Conservation (phyloP, 1,140 invertebrate species). For the Neoseiulus cucumeris region DNA sequence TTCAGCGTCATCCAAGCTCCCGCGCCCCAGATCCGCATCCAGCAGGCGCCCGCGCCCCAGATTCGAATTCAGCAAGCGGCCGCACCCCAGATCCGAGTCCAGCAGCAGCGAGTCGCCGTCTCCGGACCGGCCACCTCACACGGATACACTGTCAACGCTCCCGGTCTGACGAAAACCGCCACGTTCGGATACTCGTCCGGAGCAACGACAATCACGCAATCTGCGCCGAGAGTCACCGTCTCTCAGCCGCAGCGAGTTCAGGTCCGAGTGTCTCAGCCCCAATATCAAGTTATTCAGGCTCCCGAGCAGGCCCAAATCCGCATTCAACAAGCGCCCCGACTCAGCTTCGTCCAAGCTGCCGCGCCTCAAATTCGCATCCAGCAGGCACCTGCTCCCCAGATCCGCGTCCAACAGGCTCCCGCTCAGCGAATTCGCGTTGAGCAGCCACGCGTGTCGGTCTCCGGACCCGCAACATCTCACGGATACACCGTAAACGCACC, state of each 20-base stretch:
- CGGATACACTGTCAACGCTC: constrained; percentile 1
- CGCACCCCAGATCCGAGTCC: not conserved
- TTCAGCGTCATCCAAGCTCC: not conserved
- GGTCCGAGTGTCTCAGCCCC: not conserved
- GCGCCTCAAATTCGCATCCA: not conserved
- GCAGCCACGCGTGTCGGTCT: not conserved
- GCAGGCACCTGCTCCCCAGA: not conserved
- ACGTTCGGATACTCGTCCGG: not conserved
- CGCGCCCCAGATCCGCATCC: not conserved
- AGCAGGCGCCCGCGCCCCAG: not conserved
- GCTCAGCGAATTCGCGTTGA: not conserved
- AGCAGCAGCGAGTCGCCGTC: not conserved
- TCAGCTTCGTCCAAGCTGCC: not conserved
- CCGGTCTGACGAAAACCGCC: not conserved
- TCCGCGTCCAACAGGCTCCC: not conserved
- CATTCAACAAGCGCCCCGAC: not conserved
- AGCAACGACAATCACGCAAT: not conserved
- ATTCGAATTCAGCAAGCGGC: not conserved
- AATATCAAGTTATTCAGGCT: not conserved
- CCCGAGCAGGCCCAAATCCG: not conserved
- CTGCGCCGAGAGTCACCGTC: not conserved
- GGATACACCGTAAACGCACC: constrained; percentile 5
- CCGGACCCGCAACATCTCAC: not conserved
- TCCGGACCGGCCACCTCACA: constrained; percentile 4
- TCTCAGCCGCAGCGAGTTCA: not conserved